Evolutionary conservation across 2,797 vertebrate species (phyloP), one percentile per base, ranked within the genome.

Genomic region (Alca torda): DNA sequence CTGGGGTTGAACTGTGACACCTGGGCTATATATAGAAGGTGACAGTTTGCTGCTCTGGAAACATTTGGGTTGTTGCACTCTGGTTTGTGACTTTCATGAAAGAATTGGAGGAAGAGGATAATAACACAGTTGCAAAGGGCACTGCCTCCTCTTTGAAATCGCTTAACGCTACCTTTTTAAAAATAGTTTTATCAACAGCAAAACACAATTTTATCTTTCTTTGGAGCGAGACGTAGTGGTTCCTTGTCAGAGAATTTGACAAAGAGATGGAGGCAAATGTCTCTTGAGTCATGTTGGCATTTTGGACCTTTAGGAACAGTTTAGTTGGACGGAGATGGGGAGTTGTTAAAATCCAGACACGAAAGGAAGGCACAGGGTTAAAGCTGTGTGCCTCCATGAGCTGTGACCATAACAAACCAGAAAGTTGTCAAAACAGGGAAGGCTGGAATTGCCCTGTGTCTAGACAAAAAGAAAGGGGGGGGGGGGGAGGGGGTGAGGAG

Each of bases 61-160:
- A 48, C 82, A 16, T 77, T 97, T 72, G 81, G 72, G 82, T 70
- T n/a, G 72, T 50, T 93, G 74, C 28, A 4, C n/a, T 93, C 60
- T 39, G 72, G 45, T 87, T 89, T 96, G 87, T 80, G 90, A 72
- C 75, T 93, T 89, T 4, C 3, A 1, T 35, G 72, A 31, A 96
- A 93, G 94, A 96, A 94, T 87, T 85, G 87, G 65, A 96, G 95
- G 95, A 96, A 96, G 87, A 93, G 24, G 51, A 74, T 76, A 87
- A 87, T 50, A 75, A 30, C 45, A 19, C 13, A n/a, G 48, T 67
- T 87, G 86, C 46, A 74, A 80, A 93, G 87, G 72, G 46, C 83
- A 78, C 69, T 68, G 88, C 84, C 53, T 82, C 78, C 30, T 75
- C 76, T 90, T 89, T 77, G 82, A 70, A 83, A 87, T 35, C 2